Evolutionary conservation across 2,888 invertebrate species (phyloP), one percentile per base, ranked within the genome.

Genomic region (Blera fallax): DNA sequence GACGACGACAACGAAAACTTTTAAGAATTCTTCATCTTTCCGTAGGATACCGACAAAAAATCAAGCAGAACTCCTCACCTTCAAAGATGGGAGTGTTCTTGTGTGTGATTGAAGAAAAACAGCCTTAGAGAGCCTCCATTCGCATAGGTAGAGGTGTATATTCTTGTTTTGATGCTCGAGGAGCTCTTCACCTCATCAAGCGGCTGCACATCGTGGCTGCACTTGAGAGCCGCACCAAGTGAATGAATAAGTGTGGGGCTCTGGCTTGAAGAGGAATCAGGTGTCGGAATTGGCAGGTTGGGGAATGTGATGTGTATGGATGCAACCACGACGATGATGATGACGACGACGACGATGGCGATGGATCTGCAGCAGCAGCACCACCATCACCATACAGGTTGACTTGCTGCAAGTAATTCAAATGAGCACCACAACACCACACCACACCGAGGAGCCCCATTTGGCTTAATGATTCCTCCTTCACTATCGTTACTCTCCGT

Each of bases 231-330:
- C 37, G 37, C 62, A 43, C 64, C 37, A 34, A 73, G 67, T 50
- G 70, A 64, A 24, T 78, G 50, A 54, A 50, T 56, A 58, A 74
- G 74, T 70, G 74, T 74, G 74, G 54, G 73, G 77, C n/a, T n/a
- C n/a, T n/a, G n/a, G 69, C 64, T 77, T 84, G 79, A 79, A 73
- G 70, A 84, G 64, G 79, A 76, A 65, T 84, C 79, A 84, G 84
- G 84, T 84, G 84, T 84, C 79, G 79, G 84, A 84, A 84, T 84
- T 84, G 84, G 84, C 84, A 84, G 84, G 79, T 79, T 84, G 79
- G 69, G 56, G 79, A 78, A 84, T 74, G 82, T 77, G 50, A 74
- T 74, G 45, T 81, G 52, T 62, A 54, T 69, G 69, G 69, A 81
- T 81, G 74, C 34, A 52, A 45, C 69, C 45, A 60, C 60, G 58